phyloP scores from a whole-genome alignment of 1,140 invertebrate genomes.

The Drosophila nigromelanica region DNA sequence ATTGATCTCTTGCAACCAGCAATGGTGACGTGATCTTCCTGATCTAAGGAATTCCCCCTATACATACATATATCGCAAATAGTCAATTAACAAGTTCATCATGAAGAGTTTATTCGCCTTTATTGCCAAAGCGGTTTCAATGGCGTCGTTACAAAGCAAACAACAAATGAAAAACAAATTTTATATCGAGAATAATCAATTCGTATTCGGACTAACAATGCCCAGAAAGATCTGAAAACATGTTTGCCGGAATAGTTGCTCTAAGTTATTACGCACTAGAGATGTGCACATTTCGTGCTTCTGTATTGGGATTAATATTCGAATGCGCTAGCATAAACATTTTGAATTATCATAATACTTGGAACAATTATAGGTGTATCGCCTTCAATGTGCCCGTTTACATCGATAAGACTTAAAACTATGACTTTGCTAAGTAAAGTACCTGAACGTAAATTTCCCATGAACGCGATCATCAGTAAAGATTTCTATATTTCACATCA shows the following conservation, averaged over 20 bases:
- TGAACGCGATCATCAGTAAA: no score
- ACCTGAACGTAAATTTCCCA: no score
- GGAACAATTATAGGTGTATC: no score
- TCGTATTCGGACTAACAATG: conserved; percentile 7
- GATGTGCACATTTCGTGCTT: not conserved
- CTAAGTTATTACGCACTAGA: not conserved
- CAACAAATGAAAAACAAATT: conserved; percentile 21
- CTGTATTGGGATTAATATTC: not conserved
- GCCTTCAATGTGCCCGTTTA: no score
- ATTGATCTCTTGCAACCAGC: not conserved
- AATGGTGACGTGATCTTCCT: conserved; percentile 14
- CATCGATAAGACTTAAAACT: no score
- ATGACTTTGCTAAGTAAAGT: no score
- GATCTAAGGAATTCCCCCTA: conserved; percentile 6
- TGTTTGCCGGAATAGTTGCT: not conserved
- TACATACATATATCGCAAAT: conserved; percentile 16
- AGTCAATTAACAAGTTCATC: conserved; percentile 70
- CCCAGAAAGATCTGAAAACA: not conserved
- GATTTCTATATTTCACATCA: no score
- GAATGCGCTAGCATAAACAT: no score
- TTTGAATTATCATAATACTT: no score
- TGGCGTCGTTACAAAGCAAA: conserved; percentile 61
- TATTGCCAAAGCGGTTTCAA: conserved; percentile 64
- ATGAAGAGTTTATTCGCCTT: conserved; percentile 81
- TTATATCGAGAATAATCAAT: conserved; percentile 17